Base-by-base conservation (phyloP, 1,140 invertebrate species). In the Asobara japonica region DNA sequence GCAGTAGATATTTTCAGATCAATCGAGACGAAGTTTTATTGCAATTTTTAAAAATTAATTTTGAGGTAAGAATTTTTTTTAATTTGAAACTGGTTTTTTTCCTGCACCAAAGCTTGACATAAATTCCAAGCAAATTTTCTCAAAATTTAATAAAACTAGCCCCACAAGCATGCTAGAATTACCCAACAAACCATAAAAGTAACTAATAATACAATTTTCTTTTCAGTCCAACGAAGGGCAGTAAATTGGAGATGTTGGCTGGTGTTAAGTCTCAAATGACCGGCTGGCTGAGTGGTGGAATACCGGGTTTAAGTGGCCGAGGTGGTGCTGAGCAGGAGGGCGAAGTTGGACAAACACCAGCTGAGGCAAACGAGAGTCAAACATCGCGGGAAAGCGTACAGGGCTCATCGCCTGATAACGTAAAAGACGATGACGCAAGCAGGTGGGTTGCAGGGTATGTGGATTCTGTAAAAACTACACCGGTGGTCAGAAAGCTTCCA, bases 241-340 rank as follows among this genome's bases (percentile, higher is more conserved):
- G 93, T 83, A 92, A 91, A 74, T 79, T 93, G 77, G 92, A 93
- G 76, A 92, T 95, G 90, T 89, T 95, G 74, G 93, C 93, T 71
- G 94, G 94, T 78, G 94, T 95, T 36, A 95, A 95, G 86, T 91
- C 90, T 33, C 92, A 94, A 85, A 93, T 94, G 90, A 92, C 90
- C 7, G 93, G 93, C 8, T 95, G 93, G 94, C 84, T 94, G 64
- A 91, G 92, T 65, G 91, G 92, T 6, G 92, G 91, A 7, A 90
- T 93, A 68, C 90, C 93, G 0, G 93, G 93, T 72, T 85, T 94
- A 25, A 33, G 41, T 69, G 89, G 92, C 80, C 84, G 86, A 11
- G 81, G 86, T 38, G 89, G 87, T 36, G 82, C 80, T 27, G 87
- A 85, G 38, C 66, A 71, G 18, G 84, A 86, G 64, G 83, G 79